Percentiles rank a stretch among this genome's conserved stretches.
These are phyloP conservation scores for Acleris cristana DNA, from an alignment of 2,888 invertebrate genomes.

Conservation along the genomic window DNA sequence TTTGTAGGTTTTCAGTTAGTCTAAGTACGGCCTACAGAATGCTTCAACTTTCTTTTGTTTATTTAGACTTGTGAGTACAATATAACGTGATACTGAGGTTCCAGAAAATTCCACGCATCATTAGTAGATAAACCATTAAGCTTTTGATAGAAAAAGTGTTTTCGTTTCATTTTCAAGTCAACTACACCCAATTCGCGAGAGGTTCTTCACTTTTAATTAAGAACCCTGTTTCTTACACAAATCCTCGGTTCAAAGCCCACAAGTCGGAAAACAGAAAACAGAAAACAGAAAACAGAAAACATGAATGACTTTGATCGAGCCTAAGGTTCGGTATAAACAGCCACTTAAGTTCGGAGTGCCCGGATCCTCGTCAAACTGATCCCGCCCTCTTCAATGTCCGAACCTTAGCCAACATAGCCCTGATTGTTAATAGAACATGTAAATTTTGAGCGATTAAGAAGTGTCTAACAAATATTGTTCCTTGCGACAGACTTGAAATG, in stretches of 20 bases:
- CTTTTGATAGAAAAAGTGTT: too few relatives aligned
- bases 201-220: background rate
- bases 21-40: too few relatives aligned
- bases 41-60: too few relatives aligned
- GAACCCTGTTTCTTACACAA: conserved; percentile 4
- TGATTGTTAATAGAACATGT: conserved; percentile 32
- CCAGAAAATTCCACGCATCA: too few relatives aligned
- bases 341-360: conserved; percentile 38
- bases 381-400: conserved; percentile 49
- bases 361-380: conserved; percentile 48
- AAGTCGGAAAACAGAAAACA: conserved; percentile 24
- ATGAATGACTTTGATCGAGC: conserved; percentile 29
- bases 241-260: conserved; percentile 18
- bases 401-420: conserved; percentile 34
- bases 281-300: conserved; percentile 33
- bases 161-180: too few relatives aligned
- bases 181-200: too few relatives aligned
- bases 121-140: too few relatives aligned
- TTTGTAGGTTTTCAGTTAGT: too few relatives aligned
- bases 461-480: conserved; percentile 16
- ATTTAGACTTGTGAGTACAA: too few relatives aligned
- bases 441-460: conserved; percentile 26
- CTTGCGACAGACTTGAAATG: background rate
- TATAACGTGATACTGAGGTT: too few relatives aligned
- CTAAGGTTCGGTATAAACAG: conserved; percentile 29